Evolutionary conservation across 2,888 invertebrate species (phyloP).

Genomic region (Agrochola circellaris): DNA sequence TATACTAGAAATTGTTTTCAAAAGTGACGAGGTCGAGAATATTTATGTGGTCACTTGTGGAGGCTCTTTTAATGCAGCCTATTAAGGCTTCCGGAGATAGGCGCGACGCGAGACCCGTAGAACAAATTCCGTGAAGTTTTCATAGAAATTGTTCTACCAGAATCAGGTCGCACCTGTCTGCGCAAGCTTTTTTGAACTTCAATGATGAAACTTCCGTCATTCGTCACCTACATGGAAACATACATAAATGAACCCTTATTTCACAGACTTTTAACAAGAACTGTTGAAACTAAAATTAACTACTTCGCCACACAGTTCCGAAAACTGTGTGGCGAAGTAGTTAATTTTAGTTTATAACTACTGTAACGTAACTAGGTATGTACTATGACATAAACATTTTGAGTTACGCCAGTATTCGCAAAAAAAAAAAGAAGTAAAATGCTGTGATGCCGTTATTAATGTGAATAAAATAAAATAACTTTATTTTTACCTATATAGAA

Average conservation of each 20-base stretch:
- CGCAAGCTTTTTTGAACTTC: not conserved
- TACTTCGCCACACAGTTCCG: too few relatives aligned
- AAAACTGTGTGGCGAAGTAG: conserved; percentile 18
- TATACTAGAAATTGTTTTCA: not conserved
- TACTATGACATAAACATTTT: conserved; percentile 20
- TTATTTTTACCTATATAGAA: too few relatives aligned
- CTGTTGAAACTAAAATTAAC: too few relatives aligned
- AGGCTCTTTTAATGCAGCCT: not conserved
- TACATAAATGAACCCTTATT: not conserved
- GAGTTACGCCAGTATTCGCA: not conserved
- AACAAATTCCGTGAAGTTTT: too few relatives aligned
- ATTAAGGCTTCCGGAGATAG: too few relatives aligned
- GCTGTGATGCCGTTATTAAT: too few relatives aligned
- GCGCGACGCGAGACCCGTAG: too few relatives aligned
- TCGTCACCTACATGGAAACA: not conserved
- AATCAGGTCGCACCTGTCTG: too few relatives aligned
- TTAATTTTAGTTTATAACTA: conserved; percentile 42
- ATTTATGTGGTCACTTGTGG: not conserved
- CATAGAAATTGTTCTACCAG: too few relatives aligned
- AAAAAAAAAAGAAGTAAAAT: not conserved
- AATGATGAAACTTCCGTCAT: too few relatives aligned
- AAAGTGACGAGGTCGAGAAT: not conserved
- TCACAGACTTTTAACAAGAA: conserved; percentile 20
- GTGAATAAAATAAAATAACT: not conserved
- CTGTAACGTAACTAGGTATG: not conserved